Evolutionary conservation across 2,113 vertebrate species (phyloP).

Genomic region (Pollachius pollachius): DNA sequence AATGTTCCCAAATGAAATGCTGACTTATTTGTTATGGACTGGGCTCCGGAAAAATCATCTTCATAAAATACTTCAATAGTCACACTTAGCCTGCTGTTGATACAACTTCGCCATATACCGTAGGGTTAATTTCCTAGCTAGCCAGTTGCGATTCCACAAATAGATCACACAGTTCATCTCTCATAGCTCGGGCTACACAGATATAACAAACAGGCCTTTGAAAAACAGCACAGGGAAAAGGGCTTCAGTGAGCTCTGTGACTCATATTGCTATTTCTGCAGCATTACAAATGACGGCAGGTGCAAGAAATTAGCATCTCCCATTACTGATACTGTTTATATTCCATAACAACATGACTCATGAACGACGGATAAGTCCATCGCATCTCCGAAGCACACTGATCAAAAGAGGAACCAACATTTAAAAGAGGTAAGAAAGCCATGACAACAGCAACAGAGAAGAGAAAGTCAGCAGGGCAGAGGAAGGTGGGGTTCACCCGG

Average conservation of each 20-base stretch:
- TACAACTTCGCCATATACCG: neutral
- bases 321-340: slow-evolving; percentile 4
- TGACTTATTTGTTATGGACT: too few relatives aligned
- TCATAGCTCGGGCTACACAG: too few relatives aligned
- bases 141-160: too few relatives aligned
- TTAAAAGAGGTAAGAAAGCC: neutral
- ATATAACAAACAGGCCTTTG: neutral
- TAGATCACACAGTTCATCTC: too few relatives aligned
- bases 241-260: slow-evolving; percentile 31
- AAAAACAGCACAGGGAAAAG: slow-evolving; percentile 16
- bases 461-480: too few relatives aligned
- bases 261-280: slow-evolving; percentile 54
- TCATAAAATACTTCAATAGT: too few relatives aligned
- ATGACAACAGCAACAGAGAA: neutral
- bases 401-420: neutral
- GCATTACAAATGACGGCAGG: slow-evolving; percentile 36
- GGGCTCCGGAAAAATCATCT: too few relatives aligned
- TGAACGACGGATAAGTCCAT: neutral
- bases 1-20: too few relatives aligned
- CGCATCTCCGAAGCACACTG: neutral
- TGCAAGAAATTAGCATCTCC: slow-evolving; percentile 27
- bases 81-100: too few relatives aligned
- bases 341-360: neutral
- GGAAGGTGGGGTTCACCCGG: too few relatives aligned
- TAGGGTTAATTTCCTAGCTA: neutral